phyloP scores from a whole-genome alignment of 2,113 vertebrate genomes.

The Nesoenas mayeri region DNA sequence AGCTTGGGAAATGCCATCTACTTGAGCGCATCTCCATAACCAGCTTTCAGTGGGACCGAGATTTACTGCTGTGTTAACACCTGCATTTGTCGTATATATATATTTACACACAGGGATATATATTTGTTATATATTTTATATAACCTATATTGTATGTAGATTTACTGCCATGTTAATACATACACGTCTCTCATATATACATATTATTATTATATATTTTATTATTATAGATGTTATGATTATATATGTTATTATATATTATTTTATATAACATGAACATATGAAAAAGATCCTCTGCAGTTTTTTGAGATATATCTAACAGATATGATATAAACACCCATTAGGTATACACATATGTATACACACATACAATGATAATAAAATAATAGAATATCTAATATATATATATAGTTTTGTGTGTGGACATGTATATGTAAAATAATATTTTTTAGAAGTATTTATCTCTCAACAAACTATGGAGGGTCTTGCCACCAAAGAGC shows the following conservation, averaged over 20 bases:
- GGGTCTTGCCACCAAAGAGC: not conserved
- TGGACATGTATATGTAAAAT: no score
- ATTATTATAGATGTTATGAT: no score
- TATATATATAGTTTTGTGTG: not conserved
- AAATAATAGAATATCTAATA: no score
- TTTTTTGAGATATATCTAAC: not conserved
- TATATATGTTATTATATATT: not conserved
- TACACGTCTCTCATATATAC: not conserved
- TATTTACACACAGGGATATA: no score
- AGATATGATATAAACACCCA: not conserved
- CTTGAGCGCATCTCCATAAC: rapidly evolving
- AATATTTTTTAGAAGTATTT: no score
- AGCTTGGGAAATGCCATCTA: not conserved
- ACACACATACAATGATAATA: not conserved
- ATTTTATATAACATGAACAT: no score
- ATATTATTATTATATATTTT: not conserved
- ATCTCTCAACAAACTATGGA: not conserved
- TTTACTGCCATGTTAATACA: not conserved
- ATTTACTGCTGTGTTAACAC: not conserved
- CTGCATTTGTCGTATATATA: not conserved
- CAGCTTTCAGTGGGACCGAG: not conserved
- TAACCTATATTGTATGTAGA: not conserved
- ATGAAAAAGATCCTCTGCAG: not conserved
- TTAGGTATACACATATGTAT: no score
- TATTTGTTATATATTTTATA: not conserved